phyloP scores from a whole-genome alignment of 2,888 invertebrate genomes.

The Beris chalybata region DNA sequence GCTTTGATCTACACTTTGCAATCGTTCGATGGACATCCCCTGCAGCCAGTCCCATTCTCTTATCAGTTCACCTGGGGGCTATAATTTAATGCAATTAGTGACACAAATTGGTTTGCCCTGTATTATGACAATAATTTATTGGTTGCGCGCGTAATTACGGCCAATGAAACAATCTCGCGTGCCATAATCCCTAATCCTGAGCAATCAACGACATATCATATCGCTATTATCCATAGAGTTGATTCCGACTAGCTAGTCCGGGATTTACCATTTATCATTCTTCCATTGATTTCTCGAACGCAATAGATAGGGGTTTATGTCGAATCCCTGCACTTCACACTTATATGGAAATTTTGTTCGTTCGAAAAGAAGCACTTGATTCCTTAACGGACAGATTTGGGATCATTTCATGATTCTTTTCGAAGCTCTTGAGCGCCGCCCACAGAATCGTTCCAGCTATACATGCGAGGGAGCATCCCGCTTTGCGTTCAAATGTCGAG shows the following conservation, averaged over 20 bases:
- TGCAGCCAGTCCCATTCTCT: too few species aligned
- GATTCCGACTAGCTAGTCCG: neutral
- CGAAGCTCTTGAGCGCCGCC: neutral
- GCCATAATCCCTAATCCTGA: constrained; percentile 14
- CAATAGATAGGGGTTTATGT: neutral
- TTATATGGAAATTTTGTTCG: constrained; percentile 39
- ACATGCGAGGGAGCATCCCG: neutral
- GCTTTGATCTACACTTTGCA: too few species aligned
- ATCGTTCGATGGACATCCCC: too few species aligned
- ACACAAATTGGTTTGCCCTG: constrained; percentile 24
- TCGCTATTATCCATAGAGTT: constrained; percentile 3
- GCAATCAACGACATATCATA: constrained; percentile 17
- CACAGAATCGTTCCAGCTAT: neutral
- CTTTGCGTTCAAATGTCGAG: neutral
- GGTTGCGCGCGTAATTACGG: constrained; percentile 6
- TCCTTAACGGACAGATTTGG: constrained; percentile 38
- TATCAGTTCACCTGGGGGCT: too few species aligned
- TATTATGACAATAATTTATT: constrained; percentile 18
- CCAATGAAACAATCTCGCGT: neutral
- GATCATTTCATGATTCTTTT: constrained; percentile 26
- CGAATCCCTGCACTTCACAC: constrained; percentile 34
- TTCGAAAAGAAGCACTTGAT: constrained; percentile 35
- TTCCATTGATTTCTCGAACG: neutral
- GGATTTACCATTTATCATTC: constrained; percentile 23
- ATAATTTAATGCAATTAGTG: constrained; percentile 18